A percentile compares a stretch with the other conserved stretches of the same genome.
These are phyloP conservation scores for Muscidifurax raptorellus DNA, from an alignment of 1,140 invertebrate genomes.

Conservation along the genomic window DNA sequence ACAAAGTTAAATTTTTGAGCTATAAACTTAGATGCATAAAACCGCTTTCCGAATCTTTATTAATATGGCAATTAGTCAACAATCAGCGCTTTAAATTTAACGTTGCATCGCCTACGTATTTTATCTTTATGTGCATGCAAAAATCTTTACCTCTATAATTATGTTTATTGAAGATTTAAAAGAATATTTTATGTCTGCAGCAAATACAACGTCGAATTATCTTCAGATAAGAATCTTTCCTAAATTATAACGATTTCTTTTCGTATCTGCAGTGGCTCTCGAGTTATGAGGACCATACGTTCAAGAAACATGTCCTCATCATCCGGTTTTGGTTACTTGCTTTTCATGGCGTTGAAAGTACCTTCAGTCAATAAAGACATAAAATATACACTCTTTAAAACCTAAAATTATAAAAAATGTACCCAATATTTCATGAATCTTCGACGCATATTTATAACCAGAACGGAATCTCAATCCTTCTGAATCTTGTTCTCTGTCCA, in stretches of 20 bases:
- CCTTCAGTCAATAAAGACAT: neutral
- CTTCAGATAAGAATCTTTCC: neutral
- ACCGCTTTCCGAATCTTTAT: neutral
- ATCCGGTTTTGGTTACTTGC: neutral
- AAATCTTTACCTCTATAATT: neutral
- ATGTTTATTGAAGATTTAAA: neutral
- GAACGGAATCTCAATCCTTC: slow-evolving; percentile 21
- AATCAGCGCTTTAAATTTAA: neutral
- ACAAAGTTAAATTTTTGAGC: neutral
- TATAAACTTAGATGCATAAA: neutral
- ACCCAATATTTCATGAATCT: neutral
- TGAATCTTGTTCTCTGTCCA: slow-evolving; percentile 12
- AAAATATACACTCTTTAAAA: neutral
- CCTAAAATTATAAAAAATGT: neutral
- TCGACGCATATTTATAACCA: neutral
- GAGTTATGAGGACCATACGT: neutral
- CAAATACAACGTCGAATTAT: neutral
- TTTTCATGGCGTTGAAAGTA: neutral
- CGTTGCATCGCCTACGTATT: neutral
- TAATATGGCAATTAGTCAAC: neutral
- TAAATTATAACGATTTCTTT: neutral
- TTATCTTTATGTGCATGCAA: neutral
- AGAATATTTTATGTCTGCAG: neutral
- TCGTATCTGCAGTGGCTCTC: neutral
- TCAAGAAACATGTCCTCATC: too few relatives aligned